Evolutionary conservation across 2,888 invertebrate species (phyloP).

Genomic region (Drosophila anomelani): DNA sequence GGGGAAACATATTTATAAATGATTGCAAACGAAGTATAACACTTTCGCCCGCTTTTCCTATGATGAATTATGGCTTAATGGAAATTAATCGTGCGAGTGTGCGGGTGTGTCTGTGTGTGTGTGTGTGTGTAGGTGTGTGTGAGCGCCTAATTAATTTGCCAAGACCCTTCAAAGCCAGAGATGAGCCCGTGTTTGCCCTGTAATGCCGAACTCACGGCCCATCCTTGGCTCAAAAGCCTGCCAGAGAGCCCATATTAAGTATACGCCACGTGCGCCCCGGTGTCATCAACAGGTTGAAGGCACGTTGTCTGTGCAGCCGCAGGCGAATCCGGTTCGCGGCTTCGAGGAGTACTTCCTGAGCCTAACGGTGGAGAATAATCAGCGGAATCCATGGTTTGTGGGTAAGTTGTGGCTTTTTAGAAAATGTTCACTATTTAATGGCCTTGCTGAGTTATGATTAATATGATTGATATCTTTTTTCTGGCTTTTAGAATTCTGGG

Average conservation of each 20-base stretch:
- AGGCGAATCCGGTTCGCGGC: conserved; percentile 94
- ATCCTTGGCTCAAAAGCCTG: background rate
- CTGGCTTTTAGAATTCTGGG: conserved; percentile 93
- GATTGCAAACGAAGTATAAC: conserved; percentile 33
- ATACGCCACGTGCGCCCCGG: conserved; percentile 53
- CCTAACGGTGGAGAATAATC: conserved; percentile 93
- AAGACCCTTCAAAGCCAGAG: conserved; percentile 21
- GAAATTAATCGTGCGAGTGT: conserved; percentile 74
- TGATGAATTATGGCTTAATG: conserved; percentile 80
- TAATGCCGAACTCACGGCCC: conserved; percentile 1
- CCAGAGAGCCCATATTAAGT: conserved; percentile 62
- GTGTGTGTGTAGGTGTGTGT: conserved; percentile 27
- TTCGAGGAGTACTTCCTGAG: conserved; percentile 95
- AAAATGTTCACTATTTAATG: no score
- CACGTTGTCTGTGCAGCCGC: conserved; percentile 97
- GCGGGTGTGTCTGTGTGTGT: background rate
- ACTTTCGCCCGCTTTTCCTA: conserved; percentile 27
- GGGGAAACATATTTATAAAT: conserved; percentile 63
- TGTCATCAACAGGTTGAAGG: conserved; percentile 88
- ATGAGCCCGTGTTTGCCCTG: conserved; percentile 6
- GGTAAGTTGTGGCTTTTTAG: conserved; percentile 86
- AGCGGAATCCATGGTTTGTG: conserved; percentile 97
- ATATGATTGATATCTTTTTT: background rate
- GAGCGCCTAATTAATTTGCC: conserved; percentile 64
- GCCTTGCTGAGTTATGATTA: no score